Evolutionary conservation across 2,797 vertebrate species (phyloP).

Genomic region (Syndactyla subalaris): DNA sequence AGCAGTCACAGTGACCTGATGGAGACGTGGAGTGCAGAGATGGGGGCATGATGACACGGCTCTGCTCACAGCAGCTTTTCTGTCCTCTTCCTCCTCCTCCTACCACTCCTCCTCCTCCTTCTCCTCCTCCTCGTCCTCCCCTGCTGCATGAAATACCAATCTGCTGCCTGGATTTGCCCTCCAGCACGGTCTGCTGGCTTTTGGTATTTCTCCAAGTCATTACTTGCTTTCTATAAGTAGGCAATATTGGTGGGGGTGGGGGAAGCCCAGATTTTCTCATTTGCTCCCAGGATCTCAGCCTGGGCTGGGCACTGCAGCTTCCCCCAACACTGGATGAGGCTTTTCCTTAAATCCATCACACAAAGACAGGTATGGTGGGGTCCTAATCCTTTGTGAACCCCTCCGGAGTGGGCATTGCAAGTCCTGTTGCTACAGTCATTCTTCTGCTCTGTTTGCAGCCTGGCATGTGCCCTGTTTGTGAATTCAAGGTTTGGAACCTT

Average conservation of each 20-base stretch:
- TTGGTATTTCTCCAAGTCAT: background rate
- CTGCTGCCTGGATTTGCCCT: background rate
- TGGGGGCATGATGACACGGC: accelerated
- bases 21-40: background rate
- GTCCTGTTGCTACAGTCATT: background rate
- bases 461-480: accelerated
- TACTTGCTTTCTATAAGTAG: background rate
- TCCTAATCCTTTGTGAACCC: accelerated
- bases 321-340: background rate
- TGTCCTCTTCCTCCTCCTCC: background rate
- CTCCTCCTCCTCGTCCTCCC: background rate
- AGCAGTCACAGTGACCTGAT: background rate
- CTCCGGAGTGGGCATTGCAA: accelerated
- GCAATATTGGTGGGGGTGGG: accelerated
- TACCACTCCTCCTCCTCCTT: background rate
- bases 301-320: background rate
- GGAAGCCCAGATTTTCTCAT: background rate
- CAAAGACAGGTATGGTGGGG: background rate
- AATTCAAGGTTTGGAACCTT: background rate
- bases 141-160: background rate
- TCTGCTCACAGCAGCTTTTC: background rate
- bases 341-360: background rate
- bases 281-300: background rate
- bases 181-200: background rate
- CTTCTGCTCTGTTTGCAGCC: background rate